Evolutionary conservation across 2,113 vertebrate species (phyloP).

Genomic region (Gallinago jamesoni): DNA sequence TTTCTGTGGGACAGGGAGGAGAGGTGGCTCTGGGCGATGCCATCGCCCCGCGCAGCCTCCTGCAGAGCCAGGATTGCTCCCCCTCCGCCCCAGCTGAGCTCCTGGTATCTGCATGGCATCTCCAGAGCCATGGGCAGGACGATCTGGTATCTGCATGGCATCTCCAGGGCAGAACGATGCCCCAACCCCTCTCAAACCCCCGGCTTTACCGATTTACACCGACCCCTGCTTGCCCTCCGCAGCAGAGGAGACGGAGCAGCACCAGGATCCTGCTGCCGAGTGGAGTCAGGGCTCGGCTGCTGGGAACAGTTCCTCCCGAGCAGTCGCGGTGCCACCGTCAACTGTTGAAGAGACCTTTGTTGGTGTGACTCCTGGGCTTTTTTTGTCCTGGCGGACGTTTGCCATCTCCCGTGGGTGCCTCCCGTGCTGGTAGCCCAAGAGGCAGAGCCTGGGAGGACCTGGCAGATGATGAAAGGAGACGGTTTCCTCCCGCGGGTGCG

Average conservation of each 20-base stretch:
- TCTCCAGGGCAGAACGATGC: not conserved
- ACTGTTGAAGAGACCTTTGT: not conserved
- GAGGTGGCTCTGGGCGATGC: not conserved
- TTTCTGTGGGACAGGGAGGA: fast-evolving
- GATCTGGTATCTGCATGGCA: not conserved
- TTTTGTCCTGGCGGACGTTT: not conserved
- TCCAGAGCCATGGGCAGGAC: not conserved
- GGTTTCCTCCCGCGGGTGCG: not conserved
- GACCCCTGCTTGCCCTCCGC: not conserved
- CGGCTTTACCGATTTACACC: not conserved
- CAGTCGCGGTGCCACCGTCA: not conserved
- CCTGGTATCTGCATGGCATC: not conserved
- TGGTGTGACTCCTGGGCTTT: not conserved
- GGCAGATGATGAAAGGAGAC: not conserved
- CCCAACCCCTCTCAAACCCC: not conserved
- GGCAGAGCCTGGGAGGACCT: not conserved
- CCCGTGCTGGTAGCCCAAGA: not conserved
- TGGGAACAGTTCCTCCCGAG: not conserved
- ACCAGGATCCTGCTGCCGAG: not conserved
- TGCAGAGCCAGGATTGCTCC: not conserved
- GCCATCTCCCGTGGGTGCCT: not conserved
- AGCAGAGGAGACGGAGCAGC: not conserved
- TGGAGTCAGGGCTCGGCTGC: fast-evolving
- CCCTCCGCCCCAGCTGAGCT: not conserved
- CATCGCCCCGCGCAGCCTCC: not conserved